phyloP scores from a whole-genome alignment of 2,797 vertebrate genomes.

The Peromyscus aztecus region DNA sequence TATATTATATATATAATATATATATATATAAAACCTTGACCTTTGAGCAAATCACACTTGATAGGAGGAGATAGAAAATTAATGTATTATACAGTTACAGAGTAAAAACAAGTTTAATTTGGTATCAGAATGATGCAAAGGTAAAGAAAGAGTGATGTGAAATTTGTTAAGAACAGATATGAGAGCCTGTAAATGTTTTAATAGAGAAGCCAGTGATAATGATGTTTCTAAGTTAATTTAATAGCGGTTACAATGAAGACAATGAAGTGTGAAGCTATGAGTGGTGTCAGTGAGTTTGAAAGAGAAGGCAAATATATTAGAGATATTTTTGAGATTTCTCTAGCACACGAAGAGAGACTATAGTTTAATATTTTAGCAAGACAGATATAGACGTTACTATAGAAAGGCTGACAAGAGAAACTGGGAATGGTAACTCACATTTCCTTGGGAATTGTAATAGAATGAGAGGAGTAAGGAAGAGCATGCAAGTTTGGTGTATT shows the following conservation, averaged over 20 bases:
- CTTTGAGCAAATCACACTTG: constrained; percentile 15
- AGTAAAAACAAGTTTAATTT: constrained; percentile 47
- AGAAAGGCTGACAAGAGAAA: background rate
- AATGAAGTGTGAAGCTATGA: constrained; percentile 44
- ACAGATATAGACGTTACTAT: background rate
- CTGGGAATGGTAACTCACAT: constrained; percentile 22
- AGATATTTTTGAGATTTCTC: constrained; percentile 10
- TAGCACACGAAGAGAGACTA: background rate
- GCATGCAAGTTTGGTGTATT: constrained; percentile 6
- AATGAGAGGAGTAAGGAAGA: background rate
- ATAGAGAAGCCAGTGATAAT: constrained; percentile 43
- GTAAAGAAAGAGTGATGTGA: background rate
- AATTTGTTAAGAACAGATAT: constrained; percentile 31
- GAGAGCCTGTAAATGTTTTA: constrained; percentile 48
- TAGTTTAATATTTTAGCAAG: background rate
- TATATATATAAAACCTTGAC: background rate
- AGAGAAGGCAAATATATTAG: background rate
- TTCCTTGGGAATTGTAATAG: constrained; percentile 12
- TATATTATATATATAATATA: background rate
- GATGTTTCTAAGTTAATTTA: background rate
- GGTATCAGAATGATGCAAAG: constrained; percentile 36
- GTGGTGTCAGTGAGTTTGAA: constrained; percentile 2
- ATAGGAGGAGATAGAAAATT: background rate
- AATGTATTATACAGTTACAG: background rate
- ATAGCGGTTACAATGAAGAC: background rate